Conservation (phyloP, 2,113 vertebrate genomes). For the Turdus rufiventris region DNA sequence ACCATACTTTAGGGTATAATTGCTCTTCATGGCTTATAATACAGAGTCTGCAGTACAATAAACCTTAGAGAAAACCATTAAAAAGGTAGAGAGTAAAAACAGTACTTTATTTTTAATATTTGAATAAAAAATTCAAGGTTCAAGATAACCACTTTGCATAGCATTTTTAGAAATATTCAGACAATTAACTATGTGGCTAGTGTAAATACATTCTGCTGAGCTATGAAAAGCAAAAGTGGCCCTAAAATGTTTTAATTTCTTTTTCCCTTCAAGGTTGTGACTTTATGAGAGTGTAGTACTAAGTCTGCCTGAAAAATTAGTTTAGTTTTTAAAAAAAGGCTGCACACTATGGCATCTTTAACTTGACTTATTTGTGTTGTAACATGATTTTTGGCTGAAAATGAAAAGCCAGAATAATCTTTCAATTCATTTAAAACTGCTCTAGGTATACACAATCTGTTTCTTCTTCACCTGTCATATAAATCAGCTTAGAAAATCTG, state of each 20-base stretch:
- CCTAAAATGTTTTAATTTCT: neutral
- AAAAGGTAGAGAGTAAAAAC: neutral
- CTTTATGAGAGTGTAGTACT: neutral
- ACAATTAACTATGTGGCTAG: neutral
- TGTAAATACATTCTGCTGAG: neutral
- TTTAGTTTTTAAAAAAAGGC: neutral
- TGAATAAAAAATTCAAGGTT: neutral
- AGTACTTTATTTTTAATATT: slow-evolving; percentile 26
- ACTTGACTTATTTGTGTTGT: neutral
- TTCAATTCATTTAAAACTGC: neutral
- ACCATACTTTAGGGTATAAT: slow-evolving; percentile 41
- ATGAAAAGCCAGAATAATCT: neutral
- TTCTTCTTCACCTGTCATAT: neutral
- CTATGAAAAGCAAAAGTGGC: neutral
- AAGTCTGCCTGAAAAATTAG: neutral
- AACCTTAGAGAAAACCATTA: slow-evolving; percentile 28
- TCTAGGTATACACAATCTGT: neutral
- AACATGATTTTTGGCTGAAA: neutral
- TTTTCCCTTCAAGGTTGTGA: neutral
- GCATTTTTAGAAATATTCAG: neutral
- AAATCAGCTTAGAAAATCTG: neutral
- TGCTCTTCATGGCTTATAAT: slow-evolving; percentile 30
- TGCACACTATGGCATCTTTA: neutral
- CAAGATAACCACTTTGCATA: neutral
- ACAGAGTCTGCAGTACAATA: slow-evolving; percentile 16